A percentile compares a stretch with the other conserved stretches of the same genome.
Evolutionary conservation across 2,888 invertebrate genomes (phyloP).

Genomic region (Acanthosepion esculentum): DNA sequence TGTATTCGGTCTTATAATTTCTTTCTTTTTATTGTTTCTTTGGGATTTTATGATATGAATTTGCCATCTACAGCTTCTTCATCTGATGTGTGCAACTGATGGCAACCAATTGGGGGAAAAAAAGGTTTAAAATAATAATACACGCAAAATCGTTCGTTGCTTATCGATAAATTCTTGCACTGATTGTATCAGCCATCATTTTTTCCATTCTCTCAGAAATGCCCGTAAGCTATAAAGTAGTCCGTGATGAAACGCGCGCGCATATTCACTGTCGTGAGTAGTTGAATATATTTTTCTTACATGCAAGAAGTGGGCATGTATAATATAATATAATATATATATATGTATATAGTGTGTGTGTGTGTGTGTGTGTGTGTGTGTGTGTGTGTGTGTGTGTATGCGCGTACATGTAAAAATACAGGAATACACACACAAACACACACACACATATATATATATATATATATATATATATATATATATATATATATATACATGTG

Average conservation of each 20-base stretch:
- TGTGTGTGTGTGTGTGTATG: too few relatives aligned
- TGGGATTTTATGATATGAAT: not conserved
- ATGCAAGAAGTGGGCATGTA: too few relatives aligned
- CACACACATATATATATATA: too few relatives aligned
- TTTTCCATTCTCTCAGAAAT: not conserved
- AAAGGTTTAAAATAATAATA: not conserved
- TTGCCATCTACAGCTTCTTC: not conserved
- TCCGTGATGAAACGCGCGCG: not conserved
- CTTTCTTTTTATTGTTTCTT: not conserved
- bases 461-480: too few relatives aligned
- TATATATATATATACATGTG: too few relatives aligned
- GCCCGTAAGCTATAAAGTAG: not conserved
- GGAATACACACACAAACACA: too few relatives aligned
- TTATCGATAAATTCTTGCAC: slow-evolving; percentile 16
- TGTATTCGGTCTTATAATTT: not conserved
- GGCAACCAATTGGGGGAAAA: not conserved
- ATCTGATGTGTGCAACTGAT: not conserved
- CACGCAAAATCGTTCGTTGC: not conserved
- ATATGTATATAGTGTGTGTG: not conserved
- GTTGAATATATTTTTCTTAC: not conserved
- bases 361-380: too few relatives aligned
- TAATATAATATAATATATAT: not conserved
- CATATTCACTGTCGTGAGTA: not conserved
- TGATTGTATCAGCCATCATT: not conserved
- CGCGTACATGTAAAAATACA: too few relatives aligned